Conservation (phyloP, 30 jellyfish, hydroid and myxozoan species). For the Morbakka virulenta region DNA sequence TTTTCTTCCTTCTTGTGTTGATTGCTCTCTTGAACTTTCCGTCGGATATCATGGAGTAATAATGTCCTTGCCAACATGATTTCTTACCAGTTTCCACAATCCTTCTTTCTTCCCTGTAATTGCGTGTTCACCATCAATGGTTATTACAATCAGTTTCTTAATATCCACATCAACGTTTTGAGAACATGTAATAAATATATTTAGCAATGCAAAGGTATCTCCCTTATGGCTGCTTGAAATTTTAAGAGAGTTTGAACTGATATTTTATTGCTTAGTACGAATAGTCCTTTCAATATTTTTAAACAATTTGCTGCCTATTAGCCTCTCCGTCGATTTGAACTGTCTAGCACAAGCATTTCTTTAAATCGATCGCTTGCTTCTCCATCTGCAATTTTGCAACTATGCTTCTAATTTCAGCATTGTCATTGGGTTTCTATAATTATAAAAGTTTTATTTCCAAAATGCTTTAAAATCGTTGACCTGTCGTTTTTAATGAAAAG, state of each 20-base stretch:
- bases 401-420: constrained; percentile 56
- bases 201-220: constrained; percentile 23
- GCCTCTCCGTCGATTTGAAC: no score
- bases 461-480: constrained; percentile 34
- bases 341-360: no score
- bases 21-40: no score
- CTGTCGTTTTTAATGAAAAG: constrained; percentile 32
- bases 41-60: constrained; percentile 50
- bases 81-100: constrained; percentile 17
- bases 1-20: no score
- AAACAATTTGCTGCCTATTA: no score
- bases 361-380: no score
- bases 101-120: constrained; percentile 37
- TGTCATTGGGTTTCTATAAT: constrained; percentile 46
- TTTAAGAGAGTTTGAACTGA: constrained; percentile 22
- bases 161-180: neutral
- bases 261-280: no score
- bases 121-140: constrained; percentile 38
- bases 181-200: constrained; percentile 1
- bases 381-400: no score
- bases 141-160: constrained; percentile 19
- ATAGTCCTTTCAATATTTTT: no score
- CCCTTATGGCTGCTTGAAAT: constrained; percentile 40
- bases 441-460: constrained; percentile 5
- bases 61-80: constrained; percentile 38